Evolutionary conservation across 2,797 vertebrate species (phyloP).

Genomic region (Rhabdophis nuchalis): DNA sequence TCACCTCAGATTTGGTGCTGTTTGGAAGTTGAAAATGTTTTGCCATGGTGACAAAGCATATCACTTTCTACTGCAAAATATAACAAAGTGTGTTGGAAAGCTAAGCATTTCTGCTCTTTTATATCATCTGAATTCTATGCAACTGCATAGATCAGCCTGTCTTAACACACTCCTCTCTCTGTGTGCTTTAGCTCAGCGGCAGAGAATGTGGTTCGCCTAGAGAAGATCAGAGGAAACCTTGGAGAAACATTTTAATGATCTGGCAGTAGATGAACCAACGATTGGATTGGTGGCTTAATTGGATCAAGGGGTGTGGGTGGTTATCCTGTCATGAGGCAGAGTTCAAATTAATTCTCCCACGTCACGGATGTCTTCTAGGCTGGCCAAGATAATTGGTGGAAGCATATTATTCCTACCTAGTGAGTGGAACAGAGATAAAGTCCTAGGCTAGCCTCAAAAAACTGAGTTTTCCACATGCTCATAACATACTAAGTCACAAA

Average conservation of each 20-base stretch:
- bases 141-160: background rate
- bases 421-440: background rate
- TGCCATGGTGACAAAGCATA: slow-evolving; percentile 47
- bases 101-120: background rate
- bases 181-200: background rate
- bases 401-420: background rate
- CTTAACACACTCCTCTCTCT: background rate
- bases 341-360: background rate
- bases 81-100: background rate
- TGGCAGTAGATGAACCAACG: background rate
- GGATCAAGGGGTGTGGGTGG: background rate
- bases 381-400: background rate
- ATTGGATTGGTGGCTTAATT: background rate
- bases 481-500: background rate
- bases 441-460: background rate
- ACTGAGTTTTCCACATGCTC: background rate
- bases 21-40: slow-evolving; percentile 45
- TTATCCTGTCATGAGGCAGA: background rate
- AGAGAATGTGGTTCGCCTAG: background rate
- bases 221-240: background rate
- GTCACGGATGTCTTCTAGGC: background rate
- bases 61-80: background rate
- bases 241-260: background rate
- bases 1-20: slow-evolving; percentile 27
- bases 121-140: background rate